These are phyloP conservation scores for Lasioglossum baleicum DNA, from an alignment of 1,140 invertebrate genomes.

Conservation along the genomic window DNA sequence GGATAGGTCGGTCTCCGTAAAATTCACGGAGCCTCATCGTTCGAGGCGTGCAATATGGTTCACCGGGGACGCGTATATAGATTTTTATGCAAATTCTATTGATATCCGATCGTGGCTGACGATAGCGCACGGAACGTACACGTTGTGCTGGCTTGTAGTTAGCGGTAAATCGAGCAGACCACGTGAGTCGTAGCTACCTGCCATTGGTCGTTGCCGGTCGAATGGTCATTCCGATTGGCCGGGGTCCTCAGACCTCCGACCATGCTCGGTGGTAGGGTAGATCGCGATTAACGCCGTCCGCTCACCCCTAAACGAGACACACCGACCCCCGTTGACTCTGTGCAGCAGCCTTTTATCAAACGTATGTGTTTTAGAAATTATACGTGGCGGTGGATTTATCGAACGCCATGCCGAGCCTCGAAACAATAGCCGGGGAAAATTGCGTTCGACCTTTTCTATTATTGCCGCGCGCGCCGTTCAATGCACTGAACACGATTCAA, in stretches of 20 bases:
- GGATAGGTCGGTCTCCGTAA: conserved; percentile 42
- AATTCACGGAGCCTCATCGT: conserved; percentile 53
- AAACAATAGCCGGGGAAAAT: conserved; percentile 30
- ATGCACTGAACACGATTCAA: background rate
- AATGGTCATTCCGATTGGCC: conserved; percentile 45
- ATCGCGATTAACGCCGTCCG: conserved; percentile 53
- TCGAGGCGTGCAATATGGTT: conserved; percentile 63
- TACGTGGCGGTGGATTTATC: conserved; percentile 52
- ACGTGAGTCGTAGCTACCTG: background rate
- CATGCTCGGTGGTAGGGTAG: conserved; percentile 33
- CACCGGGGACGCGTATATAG: conserved; percentile 70
- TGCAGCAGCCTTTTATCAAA: conserved; percentile 51
- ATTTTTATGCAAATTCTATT: conserved; percentile 80
- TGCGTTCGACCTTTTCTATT: background rate
- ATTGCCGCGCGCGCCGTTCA: background rate
- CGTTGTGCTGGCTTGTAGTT: conserved; percentile 66
- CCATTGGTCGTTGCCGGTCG: conserved; percentile 50
- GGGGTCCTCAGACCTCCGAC: conserved; percentile 37
- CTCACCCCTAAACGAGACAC: conserved; percentile 33
- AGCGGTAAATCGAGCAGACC: conserved; percentile 66
- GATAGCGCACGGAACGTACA: conserved; percentile 77
- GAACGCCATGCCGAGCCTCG: conserved; percentile 26
- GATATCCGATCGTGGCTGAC: conserved; percentile 75
- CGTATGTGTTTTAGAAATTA: conserved; percentile 63
- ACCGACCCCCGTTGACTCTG: conserved; percentile 38